Conservation (phyloP, 1,140 invertebrate genomes). For the Drosophila lacertosa region DNA sequence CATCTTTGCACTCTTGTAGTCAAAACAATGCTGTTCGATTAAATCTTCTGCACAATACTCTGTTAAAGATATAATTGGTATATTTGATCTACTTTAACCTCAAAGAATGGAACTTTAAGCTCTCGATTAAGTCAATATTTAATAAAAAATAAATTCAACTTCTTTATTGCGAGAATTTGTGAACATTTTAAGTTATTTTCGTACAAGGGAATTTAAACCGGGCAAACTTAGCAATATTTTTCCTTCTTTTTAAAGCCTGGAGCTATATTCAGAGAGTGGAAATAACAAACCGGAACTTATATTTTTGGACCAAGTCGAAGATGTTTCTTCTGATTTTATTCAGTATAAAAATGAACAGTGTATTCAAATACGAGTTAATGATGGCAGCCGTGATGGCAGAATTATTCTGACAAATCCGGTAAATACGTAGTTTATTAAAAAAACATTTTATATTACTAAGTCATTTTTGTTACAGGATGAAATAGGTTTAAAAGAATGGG, state of each 20-base stretch:
- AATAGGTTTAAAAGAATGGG: constrained; percentile 98
- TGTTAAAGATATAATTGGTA: too few species aligned
- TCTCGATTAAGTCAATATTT: too few species aligned
- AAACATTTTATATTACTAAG: not conserved
- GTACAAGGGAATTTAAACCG: too few species aligned
- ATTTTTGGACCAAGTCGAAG: constrained; percentile 97
- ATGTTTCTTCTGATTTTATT: constrained; percentile 93
- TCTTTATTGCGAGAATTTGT: too few species aligned
- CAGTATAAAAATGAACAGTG: constrained; percentile 96
- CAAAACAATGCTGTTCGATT: too few species aligned
- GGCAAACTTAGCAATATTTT: not conserved
- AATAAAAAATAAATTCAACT: too few species aligned
- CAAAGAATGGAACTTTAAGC: too few species aligned
- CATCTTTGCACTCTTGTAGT: too few species aligned
- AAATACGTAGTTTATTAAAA: constrained; percentile 60
- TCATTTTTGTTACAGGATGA: constrained; percentile 89
- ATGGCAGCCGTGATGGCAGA: constrained; percentile 91
- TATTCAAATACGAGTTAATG: constrained; percentile 91
- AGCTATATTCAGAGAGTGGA: constrained; percentile 95
- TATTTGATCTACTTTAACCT: too few species aligned
- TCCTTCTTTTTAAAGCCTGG: constrained; percentile 86
- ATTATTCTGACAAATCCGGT: constrained; percentile 97
- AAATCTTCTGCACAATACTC: too few species aligned
- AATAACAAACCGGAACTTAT: constrained; percentile 96
- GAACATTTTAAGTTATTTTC: too few species aligned